Evolutionary conservation across 2,888 invertebrate species (phyloP).

Genomic region (Artemia sp.): DNA sequence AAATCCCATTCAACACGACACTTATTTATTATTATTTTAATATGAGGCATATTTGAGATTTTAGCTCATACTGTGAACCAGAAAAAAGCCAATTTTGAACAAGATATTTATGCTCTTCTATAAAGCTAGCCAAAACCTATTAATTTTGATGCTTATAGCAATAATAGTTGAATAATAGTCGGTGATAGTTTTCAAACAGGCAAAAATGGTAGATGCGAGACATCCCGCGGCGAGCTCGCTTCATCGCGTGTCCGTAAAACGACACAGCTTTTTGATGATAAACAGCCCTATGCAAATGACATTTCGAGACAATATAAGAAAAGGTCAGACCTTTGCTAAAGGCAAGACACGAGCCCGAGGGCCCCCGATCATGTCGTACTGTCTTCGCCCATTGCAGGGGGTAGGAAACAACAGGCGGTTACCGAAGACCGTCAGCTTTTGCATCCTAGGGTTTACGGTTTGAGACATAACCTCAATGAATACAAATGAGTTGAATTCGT

Average conservation of each 20-base stretch:
- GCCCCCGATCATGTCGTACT: constrained; percentile 15
- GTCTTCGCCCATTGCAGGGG: constrained; percentile 9
- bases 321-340: background rate
- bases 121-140: background rate
- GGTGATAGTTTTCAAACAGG: background rate
- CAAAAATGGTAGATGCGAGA: background rate
- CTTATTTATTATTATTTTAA: too few relatives aligned
- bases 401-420: constrained; percentile 12
- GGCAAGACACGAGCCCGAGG: constrained; percentile 12
- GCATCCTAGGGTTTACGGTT: constrained; percentile 3
- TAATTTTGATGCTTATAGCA: constrained; percentile 1
- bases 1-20: too few relatives aligned
- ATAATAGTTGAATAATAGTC: constrained; percentile 6
- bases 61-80: too few relatives aligned
- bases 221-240: constrained; percentile 9
- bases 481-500: constrained; percentile 10
- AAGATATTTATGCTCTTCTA: too few relatives aligned
- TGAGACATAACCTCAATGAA: constrained; percentile 13
- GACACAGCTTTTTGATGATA: constrained; percentile 5
- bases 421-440: constrained; percentile 6
- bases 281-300: constrained; percentile 16
- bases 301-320: constrained; percentile 3
- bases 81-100: too few relatives aligned
- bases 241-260: constrained; percentile 15
- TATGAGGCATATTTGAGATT: too few relatives aligned